Base-by-base conservation (phyloP, 2,888 invertebrate species). In the Nasonovia ribisnigri region DNA sequence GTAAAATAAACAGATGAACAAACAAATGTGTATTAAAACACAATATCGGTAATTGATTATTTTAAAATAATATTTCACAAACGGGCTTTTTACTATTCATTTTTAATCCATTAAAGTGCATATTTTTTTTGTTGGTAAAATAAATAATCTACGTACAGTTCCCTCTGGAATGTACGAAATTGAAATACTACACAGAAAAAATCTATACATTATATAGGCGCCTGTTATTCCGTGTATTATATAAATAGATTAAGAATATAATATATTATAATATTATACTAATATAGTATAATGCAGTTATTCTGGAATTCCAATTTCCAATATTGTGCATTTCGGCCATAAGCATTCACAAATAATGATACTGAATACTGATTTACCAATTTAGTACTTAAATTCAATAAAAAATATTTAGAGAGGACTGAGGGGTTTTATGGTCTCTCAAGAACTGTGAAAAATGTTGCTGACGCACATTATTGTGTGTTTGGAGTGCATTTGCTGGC, bases 11-110 rank as follows among this genome's bases (percentile, higher is more conserved):
- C 87, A 88, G 87, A 92, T 13, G 67, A 88, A 92, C 87, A 67
- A 91, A 88, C 57, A 88, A 77, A 77, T 67, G 67, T 51, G 46
- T 48, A 87, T 26, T 60, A 29, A 67, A 92, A 92, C 67, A 54
- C 51, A 92, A 92, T 92, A 92, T 77, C 51, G 51, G 51, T 88
- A 92, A 88, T 92, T 92, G 88, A 92, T 88, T 92, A 88, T 92
- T 88, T 92, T 51, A 88, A 92, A 92, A 92, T 77, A 92, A 92
- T 88, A 92, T 88, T 88, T 29, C 51, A 51, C 42, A 42, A 36
- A 60, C 86, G 60, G 60, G 46, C 92, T 67, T 88, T 77, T 67
- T 29, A 87, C 60, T 42, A 43, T 92, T 88, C 43, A n/a, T 77
- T 88, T 92, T 92, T 92, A 92, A 88, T 88, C 77, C 77, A 54